These are phyloP conservation scores for Xyliphius kryptos DNA, from an alignment of 2,113 vertebrate genomes.

Conservation along the genomic window DNA sequence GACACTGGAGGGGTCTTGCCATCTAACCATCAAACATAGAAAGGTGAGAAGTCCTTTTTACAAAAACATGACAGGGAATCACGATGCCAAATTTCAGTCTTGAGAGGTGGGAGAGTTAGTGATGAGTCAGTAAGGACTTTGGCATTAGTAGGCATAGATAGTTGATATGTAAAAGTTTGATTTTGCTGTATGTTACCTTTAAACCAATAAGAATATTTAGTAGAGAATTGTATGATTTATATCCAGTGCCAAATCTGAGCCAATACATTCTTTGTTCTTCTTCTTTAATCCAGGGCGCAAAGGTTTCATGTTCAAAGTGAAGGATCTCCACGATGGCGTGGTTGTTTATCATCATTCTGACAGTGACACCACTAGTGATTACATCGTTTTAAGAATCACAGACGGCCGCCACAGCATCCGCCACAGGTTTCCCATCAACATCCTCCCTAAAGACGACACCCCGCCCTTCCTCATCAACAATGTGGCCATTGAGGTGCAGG, in stretches of 20 bases:
- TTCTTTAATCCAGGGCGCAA: neutral
- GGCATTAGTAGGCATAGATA: too few species aligned
- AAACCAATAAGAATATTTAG: neutral
- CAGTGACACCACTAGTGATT: constrained; percentile 61
- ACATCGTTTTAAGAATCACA: constrained; percentile 63
- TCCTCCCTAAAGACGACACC: constrained; percentile 64
- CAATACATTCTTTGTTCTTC: neutral
- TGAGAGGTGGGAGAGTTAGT: too few species aligned
- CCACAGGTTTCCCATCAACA: constrained; percentile 60
- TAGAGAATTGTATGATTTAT: too few species aligned
- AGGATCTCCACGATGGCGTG: constrained; percentile 56
- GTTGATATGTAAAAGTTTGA: too few species aligned
- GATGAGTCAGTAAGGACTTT: too few species aligned
- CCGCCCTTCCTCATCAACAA: constrained; percentile 62
- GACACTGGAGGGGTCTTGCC: too few species aligned
- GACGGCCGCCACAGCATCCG: constrained; percentile 63
- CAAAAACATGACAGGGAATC: too few species aligned
- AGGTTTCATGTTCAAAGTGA: constrained; percentile 57
- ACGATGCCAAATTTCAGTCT: too few species aligned
- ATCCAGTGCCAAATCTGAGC: too few species aligned
- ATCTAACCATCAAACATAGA: too few species aligned
- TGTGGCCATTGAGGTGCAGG: constrained; percentile 57
- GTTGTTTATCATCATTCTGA: constrained; percentile 66
- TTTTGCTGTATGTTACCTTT: too few species aligned
- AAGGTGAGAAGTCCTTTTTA: too few species aligned